phyloP scores from a whole-genome alignment of 2,113 vertebrate species.

The Lophotis ruficrista region DNA sequence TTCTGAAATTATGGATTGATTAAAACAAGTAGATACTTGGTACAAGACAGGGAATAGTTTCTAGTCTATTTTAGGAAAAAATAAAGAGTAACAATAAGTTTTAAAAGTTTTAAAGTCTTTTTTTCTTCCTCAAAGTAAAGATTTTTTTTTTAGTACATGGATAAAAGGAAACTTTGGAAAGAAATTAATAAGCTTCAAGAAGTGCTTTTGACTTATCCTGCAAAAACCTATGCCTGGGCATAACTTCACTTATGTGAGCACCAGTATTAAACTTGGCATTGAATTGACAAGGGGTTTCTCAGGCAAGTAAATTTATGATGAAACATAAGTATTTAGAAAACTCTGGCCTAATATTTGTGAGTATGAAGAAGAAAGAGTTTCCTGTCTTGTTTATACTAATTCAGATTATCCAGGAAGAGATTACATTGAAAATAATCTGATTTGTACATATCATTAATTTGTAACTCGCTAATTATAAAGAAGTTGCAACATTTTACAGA shows the following conservation, averaged over 20 bases:
- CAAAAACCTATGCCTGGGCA: background rate
- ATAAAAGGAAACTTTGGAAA: background rate
- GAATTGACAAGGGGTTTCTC: background rate
- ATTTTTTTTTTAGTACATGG: background rate
- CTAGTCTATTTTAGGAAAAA: background rate
- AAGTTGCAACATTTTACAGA: background rate
- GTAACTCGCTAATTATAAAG: background rate
- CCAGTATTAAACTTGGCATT: background rate
- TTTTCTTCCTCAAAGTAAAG: background rate
- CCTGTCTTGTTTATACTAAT: background rate
- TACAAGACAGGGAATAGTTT: background rate
- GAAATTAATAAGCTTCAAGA: background rate
- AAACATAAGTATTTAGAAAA: background rate
- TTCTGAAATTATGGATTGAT: background rate
- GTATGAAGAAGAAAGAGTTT: background rate
- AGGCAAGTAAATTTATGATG: background rate
- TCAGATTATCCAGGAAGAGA: background rate
- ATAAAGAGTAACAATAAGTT: background rate
- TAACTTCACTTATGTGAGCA: background rate
- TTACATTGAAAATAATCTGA: background rate
- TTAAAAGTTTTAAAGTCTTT: background rate
- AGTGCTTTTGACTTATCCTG: background rate
- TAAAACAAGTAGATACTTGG: background rate
- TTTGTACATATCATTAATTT: background rate
- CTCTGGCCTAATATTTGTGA: background rate